Evolutionary conservation across 2,888 invertebrate genomes (phyloP).

Genomic region (Troides oblongomaculatus): DNA sequence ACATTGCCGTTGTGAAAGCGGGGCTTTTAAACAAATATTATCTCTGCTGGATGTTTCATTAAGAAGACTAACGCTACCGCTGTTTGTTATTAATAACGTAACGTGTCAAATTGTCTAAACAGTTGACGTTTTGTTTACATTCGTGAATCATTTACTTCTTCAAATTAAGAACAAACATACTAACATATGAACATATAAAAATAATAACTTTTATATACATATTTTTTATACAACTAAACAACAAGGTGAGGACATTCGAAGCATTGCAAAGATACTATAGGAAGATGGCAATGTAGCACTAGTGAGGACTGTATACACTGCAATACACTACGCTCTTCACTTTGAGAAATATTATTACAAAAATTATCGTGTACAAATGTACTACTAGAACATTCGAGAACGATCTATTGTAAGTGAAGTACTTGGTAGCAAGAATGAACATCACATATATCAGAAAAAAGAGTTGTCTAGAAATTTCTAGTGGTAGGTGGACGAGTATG

Average conservation of each 20-base stretch:
- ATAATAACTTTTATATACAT: not conserved
- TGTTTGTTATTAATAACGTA: conserved; percentile 28
- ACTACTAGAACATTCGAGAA: too few species aligned
- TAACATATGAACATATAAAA: not conserved
- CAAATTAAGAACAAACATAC: conserved; percentile 23
- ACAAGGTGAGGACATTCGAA: too few species aligned
- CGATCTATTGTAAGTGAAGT: too few species aligned
- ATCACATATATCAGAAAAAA: too few species aligned
- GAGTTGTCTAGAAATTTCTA: too few species aligned
- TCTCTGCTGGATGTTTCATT: not conserved
- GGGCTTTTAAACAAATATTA: not conserved
- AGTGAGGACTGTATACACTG: not conserved
- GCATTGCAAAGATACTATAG: not conserved
- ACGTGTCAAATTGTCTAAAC: conserved; percentile 20
- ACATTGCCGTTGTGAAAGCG: not conserved
- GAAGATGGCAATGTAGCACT: not conserved
- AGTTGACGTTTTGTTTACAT: conserved; percentile 19
- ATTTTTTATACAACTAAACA: not conserved
- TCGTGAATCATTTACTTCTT: conserved; percentile 14
- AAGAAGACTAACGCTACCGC: not conserved
- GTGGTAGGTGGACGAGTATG: too few species aligned
- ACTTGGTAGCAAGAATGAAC: too few species aligned
- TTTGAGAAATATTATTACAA: not conserved
- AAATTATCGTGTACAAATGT: too few species aligned
- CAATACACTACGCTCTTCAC: not conserved